Conservation (phyloP, 2,888 invertebrate species). For the Cantharis lateralis region DNA sequence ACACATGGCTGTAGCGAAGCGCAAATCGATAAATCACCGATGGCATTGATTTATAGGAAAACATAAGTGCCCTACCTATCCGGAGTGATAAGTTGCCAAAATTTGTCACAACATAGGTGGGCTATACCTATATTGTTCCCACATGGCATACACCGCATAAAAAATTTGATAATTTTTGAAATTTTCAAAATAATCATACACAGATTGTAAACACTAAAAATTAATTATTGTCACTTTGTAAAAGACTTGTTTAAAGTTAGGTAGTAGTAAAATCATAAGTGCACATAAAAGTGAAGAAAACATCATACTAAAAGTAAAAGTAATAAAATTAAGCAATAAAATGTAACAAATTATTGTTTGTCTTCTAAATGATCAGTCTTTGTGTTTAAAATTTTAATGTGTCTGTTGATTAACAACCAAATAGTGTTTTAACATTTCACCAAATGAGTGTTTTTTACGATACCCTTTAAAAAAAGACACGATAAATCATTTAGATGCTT, state of each 20-base stretch:
- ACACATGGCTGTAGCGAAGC: not conserved
- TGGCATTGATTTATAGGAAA: conserved; percentile 7
- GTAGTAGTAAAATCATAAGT: not conserved
- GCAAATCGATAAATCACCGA: not conserved
- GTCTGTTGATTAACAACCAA: not conserved
- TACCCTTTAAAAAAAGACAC: not conserved
- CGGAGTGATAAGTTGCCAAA: conserved; percentile 22
- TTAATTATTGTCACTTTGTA: not conserved
- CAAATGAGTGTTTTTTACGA: not conserved
- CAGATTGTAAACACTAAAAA: not conserved
- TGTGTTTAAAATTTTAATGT: not conserved
- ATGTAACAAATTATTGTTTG: not conserved
- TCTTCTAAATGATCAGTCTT: not conserved
- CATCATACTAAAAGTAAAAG: not conserved
- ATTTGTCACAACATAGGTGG: conserved; percentile 25
- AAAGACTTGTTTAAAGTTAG: not conserved
- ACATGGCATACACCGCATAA: not conserved
- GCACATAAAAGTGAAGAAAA: not conserved
- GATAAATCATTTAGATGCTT: not conserved
- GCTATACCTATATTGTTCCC: not conserved
- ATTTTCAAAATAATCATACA: not conserved
- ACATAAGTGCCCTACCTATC: conserved; percentile 7
- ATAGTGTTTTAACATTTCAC: not conserved
- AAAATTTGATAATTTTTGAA: not conserved
- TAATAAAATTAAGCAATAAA: not conserved